phyloP scores from a whole-genome alignment of 2,888 invertebrate species.

The Archaeoteleia sp. region DNA sequence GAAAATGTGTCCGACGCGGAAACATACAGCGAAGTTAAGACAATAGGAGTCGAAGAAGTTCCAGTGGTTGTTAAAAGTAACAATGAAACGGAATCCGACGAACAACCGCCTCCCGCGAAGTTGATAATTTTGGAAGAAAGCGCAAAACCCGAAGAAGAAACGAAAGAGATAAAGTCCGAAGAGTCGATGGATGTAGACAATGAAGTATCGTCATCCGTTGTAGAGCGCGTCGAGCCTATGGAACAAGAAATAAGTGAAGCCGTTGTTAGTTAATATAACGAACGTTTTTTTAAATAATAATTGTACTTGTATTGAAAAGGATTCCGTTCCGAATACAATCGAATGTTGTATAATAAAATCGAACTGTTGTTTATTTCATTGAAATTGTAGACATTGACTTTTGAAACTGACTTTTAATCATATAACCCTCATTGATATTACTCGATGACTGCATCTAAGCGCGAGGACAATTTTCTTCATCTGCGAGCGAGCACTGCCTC shows the following conservation, averaged over 20 bases:
- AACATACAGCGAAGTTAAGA: background rate
- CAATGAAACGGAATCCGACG: slow-evolving; percentile 13
- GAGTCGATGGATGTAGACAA: slow-evolving; percentile 72
- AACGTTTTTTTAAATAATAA: slow-evolving; percentile 52
- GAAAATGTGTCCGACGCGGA: background rate
- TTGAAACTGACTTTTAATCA: slow-evolving; percentile 3
- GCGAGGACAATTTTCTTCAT: too few species aligned
- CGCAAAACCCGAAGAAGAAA: slow-evolving; percentile 2
- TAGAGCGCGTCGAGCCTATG: slow-evolving; percentile 72
- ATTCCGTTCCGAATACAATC: too few species aligned
- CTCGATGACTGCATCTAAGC: slow-evolving; percentile 27
- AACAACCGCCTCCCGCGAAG: slow-evolving; percentile 31
- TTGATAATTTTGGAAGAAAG: slow-evolving; percentile 32
- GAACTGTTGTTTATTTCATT: background rate
- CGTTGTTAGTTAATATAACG: slow-evolving; percentile 67
- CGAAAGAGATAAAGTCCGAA: slow-evolving; percentile 49
- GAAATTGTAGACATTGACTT: background rate
- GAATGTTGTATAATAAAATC: slow-evolving; percentile 16
- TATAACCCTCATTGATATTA: slow-evolving; percentile 23
- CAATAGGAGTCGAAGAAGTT: slow-evolving; percentile 5
- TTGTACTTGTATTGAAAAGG: slow-evolving; percentile 22
- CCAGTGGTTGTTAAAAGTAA: too few species aligned
- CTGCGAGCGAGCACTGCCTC: slow-evolving; percentile 38
- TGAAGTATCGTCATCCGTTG: slow-evolving; percentile 63
- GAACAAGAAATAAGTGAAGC: slow-evolving; percentile 68